Percentiles rank a stretch among this genome's conserved stretches.
These are phyloP conservation scores for Clepsis dumicolana DNA, from an alignment of 2,888 invertebrate genomes.

Conservation along the genomic window DNA sequence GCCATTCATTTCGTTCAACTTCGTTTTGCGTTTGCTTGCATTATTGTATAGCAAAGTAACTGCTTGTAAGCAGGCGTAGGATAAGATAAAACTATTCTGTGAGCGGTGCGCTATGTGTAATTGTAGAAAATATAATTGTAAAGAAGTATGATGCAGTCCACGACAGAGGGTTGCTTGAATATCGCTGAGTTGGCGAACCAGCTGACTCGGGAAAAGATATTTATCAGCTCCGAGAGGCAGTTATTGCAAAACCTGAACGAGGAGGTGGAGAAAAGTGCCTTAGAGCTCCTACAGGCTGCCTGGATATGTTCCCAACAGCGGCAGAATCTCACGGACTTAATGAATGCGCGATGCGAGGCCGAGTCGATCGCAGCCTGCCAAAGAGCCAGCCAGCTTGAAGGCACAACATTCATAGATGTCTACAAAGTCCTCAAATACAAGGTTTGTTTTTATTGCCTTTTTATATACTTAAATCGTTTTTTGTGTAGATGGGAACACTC, in stretches of 20 bases:
- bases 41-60: conserved; percentile 26
- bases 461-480: neutral
- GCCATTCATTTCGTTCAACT: conserved; percentile 52
- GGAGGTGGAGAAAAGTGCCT: conserved; percentile 87
- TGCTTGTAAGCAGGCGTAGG: conserved; percentile 35
- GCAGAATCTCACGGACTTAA: conserved; percentile 91
- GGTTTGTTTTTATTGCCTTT: conserved; percentile 73
- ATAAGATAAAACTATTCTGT: conserved; percentile 26
- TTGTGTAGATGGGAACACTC: neutral
- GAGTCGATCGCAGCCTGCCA: conserved; percentile 92
- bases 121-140: conserved; percentile 51
- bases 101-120: conserved; percentile 55
- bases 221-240: conserved; percentile 94
- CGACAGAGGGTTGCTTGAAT: conserved; percentile 80
- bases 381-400: conserved; percentile 78
- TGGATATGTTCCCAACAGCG: conserved; percentile 96
- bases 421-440: conserved; percentile 94
- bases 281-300: conserved; percentile 89
- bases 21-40: conserved; percentile 46
- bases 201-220: conserved; percentile 94
- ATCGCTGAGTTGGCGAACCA: conserved; percentile 85
- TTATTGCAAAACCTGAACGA: conserved; percentile 92
- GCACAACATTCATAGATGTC: conserved; percentile 90
- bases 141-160: conserved; percentile 78
- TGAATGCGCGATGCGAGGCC: conserved; percentile 90